A percentile compares a stretch with the other conserved stretches of the same genome.
Evolutionary conservation across 1,140 invertebrate genomes (phyloP).

Genomic region (Drosophila ercepeae): DNA sequence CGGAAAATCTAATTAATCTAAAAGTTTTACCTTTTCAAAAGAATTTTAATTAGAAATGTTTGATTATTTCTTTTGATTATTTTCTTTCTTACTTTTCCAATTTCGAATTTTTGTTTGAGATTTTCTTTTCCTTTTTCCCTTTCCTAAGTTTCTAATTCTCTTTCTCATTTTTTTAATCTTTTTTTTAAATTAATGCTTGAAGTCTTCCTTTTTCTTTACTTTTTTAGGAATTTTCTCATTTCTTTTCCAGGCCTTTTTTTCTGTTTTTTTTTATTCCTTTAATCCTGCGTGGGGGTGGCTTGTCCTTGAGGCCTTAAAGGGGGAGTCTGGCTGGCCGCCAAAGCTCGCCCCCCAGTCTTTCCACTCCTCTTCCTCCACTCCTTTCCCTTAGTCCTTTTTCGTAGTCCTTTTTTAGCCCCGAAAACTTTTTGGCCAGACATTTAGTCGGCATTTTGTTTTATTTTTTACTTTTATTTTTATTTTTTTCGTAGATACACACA

Average conservation of each 20-base stretch:
- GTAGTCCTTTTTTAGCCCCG: too few relatives aligned
- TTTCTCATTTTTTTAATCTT: too few relatives aligned
- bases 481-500: neutral
- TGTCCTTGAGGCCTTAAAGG: conserved; percentile 1
- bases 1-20: neutral
- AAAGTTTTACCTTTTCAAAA: neutral
- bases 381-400: neutral
- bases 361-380: too few relatives aligned
- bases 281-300: neutral
- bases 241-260: neutral
- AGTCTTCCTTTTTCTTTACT: neutral
- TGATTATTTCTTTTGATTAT: too few relatives aligned
- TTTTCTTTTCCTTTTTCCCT: neutral
- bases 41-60: neutral
- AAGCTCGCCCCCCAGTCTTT: neutral
- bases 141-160: too few relatives aligned
- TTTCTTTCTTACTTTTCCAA: neutral
- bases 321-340: neutral
- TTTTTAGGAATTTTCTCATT: neutral
- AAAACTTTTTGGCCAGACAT: conserved; percentile 4
- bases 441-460: conserved; percentile 2
- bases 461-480: neutral
- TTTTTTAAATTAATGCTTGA: too few relatives aligned
- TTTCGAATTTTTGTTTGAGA: neutral
- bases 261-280: neutral